phyloP scores from a whole-genome alignment of 2,113 vertebrate genomes.

The Urocolius indicus region DNA sequence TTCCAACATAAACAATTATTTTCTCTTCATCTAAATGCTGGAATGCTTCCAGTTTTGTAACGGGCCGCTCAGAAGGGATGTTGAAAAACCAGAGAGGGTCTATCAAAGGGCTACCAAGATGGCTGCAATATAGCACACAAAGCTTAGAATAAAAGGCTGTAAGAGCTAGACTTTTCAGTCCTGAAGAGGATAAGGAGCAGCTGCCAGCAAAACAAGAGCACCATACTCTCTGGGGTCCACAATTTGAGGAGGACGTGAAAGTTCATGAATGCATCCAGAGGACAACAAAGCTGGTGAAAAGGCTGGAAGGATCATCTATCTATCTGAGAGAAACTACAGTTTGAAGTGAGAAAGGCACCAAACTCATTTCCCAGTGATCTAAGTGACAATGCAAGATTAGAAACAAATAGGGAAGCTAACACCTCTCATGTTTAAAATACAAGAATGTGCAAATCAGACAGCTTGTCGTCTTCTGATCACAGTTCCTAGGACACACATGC shows the following conservation, averaged over 20 bases:
- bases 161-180: background rate
- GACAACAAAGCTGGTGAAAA: background rate
- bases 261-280: background rate
- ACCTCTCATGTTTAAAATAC: background rate
- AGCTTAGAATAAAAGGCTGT: background rate
- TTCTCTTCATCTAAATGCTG: background rate
- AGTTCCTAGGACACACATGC: background rate
- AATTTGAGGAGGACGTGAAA: background rate
- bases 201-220: background rate
- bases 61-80: background rate
- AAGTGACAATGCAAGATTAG: background rate
- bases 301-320: background rate
- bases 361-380: background rate
- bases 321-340: background rate
- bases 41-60: background rate
- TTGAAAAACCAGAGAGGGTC: background rate
- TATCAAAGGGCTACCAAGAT: background rate
- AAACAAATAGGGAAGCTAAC: background rate
- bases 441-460: background rate
- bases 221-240: background rate
- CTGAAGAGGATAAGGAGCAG: background rate
- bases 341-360: background rate
- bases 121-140: accelerated
- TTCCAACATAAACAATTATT: too few relatives aligned
- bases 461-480: background rate